Percentiles rank a stretch among this genome's conserved stretches.
Conservation (phyloP, 2,113 vertebrate genomes). For the Laterallus jamaicensis region DNA sequence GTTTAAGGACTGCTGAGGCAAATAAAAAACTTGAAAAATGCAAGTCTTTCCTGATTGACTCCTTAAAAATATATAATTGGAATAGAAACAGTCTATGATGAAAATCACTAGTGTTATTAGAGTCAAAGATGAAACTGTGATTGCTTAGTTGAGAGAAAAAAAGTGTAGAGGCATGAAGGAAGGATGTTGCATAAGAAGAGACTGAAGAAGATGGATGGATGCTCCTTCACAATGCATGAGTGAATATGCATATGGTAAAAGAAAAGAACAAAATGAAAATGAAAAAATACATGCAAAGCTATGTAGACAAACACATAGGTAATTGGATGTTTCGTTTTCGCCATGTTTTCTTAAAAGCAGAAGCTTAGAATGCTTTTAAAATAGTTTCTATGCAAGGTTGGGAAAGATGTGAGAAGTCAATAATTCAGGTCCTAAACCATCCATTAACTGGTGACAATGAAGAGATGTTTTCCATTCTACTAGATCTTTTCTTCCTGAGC, state of each 20-base stretch:
- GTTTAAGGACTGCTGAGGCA: neutral
- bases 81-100: neutral
- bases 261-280: neutral
- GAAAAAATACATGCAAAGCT: neutral
- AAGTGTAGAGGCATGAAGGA: neutral
- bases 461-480: neutral
- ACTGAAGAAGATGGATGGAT: neutral
- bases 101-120: neutral
- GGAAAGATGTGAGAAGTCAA: neutral
- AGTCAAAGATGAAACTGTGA: neutral
- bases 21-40: neutral
- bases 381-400: neutral
- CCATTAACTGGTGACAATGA: neutral
- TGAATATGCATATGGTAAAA: neutral
- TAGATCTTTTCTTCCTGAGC: neutral
- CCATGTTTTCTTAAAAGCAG: neutral
- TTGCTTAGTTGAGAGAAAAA: neutral
- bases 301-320: neutral
- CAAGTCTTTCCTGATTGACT: neutral
- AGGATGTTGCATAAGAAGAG: neutral
- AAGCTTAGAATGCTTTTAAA: neutral
- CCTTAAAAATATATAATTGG: neutral
- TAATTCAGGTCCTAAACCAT: neutral
- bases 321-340: neutral
- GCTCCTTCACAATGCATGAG: neutral